Conservation (phyloP, 2,797 vertebrate species). For the Tragelaphus eurycerus region DNA sequence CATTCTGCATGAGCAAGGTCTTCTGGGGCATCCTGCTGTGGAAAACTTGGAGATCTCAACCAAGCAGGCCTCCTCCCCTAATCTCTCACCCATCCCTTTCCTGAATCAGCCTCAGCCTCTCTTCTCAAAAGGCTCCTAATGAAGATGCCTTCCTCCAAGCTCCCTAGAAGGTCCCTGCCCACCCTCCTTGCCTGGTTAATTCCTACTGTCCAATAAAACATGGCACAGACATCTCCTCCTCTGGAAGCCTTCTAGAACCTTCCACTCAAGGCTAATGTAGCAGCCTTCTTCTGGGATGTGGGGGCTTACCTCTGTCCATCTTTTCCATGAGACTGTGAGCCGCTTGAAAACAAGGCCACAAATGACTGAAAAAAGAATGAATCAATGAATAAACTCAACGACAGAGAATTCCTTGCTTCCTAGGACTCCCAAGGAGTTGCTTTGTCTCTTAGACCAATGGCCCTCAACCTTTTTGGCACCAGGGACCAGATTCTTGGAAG, state of each 20-base stretch:
- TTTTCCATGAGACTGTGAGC: neutral
- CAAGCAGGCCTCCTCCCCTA: neutral
- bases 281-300: fast-evolving
- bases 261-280: neutral
- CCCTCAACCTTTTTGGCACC: neutral
- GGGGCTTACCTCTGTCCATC: neutral
- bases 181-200: neutral
- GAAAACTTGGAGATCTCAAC: neutral
- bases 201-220: neutral
- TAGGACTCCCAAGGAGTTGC: neutral
- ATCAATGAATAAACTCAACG: neutral
- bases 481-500: neutral
- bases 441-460: neutral
- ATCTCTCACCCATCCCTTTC: neutral
- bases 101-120: neutral
- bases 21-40: neutral
- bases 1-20: neutral
- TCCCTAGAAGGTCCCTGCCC: neutral
- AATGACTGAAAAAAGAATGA: neutral
- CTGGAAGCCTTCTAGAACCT: neutral
- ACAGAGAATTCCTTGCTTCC: neutral
- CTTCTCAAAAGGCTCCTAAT: neutral
- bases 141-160: neutral
- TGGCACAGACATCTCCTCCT: neutral
- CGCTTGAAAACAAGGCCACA: neutral